These are phyloP conservation scores for Trilocha varians DNA, from an alignment of 2,888 invertebrate species.

Conservation along the genomic window DNA sequence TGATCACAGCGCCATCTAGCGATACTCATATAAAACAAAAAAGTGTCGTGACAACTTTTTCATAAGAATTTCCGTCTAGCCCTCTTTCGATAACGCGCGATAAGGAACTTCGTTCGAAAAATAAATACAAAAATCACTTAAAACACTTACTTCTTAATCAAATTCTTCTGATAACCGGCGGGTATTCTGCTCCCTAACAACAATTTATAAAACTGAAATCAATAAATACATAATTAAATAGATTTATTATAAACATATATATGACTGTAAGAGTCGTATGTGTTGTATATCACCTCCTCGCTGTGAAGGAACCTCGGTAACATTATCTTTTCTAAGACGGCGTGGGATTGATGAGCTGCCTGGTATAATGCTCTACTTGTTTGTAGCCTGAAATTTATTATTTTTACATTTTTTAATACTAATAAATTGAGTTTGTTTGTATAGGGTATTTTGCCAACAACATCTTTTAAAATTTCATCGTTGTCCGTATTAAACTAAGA, in stretches of 20 bases:
- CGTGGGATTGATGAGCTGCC: conserved; percentile 85
- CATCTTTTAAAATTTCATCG: background rate
- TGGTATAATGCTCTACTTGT: conserved; percentile 84
- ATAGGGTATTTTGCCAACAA: too few species aligned
- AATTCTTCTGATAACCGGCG: conserved; percentile 67
- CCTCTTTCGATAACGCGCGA: too few species aligned
- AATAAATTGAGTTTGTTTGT: too few species aligned
- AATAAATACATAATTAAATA: conserved; percentile 9
- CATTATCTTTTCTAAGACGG: conserved; percentile 80
- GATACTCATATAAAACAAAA: too few species aligned
- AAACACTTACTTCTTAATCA: conserved; percentile 66
- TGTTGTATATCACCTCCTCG: conserved; percentile 75
- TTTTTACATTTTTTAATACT: too few species aligned
- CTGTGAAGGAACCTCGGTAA: conserved; percentile 87
- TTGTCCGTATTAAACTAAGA: conserved; percentile 6
- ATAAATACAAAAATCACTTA: background rate
- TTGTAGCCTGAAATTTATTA: conserved; percentile 74
- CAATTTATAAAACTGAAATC: conserved; percentile 79
- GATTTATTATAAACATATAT: conserved; percentile 3
- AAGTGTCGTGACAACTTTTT: too few species aligned
- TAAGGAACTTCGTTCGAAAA: too few species aligned
- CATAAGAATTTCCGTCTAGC: too few species aligned
- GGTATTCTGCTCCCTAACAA: conserved; percentile 78
- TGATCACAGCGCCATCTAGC: too few species aligned
- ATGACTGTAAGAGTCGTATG: background rate